Conservation (phyloP, 2,888 invertebrate genomes). For the Lasioglossum marginatum region DNA sequence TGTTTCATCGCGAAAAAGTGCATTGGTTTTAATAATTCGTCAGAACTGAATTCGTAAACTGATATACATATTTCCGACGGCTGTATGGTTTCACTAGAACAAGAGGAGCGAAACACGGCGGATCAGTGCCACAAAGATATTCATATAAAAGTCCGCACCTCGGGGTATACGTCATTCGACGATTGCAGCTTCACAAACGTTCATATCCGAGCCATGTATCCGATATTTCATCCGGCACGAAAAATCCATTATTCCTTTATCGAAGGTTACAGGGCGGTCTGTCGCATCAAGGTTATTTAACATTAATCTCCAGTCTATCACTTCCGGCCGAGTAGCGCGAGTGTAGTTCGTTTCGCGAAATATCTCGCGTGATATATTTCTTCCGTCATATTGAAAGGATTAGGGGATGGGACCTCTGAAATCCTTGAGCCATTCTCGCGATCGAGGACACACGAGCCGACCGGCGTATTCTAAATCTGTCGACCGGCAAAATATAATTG, state of each 20-base stretch:
- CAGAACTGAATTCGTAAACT: too few species aligned
- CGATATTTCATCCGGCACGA: background rate
- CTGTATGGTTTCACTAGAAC: background rate
- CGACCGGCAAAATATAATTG: conserved; percentile 27
- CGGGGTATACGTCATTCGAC: background rate
- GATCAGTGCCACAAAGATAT: background rate
- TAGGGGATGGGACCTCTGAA: background rate
- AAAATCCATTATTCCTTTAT: conserved; percentile 11
- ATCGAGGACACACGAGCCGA: background rate
- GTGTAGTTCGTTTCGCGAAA: background rate
- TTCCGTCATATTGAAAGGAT: background rate
- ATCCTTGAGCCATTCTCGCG: background rate
- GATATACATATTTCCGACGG: background rate
- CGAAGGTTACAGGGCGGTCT: background rate
- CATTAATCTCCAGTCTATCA: background rate
- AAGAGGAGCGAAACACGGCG: background rate
- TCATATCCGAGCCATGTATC: background rate
- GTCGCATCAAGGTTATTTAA: background rate
- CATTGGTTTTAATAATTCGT: background rate
- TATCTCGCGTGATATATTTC: conserved; percentile 2
- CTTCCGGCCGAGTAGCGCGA: background rate
- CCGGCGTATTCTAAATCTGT: conserved; percentile 7
- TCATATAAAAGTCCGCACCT: background rate
- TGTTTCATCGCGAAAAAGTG: background rate
- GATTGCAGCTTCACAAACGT: background rate